A percentile compares a stretch with the other conserved stretches of the same genome.
Evolutionary conservation across 2,113 vertebrate species (phyloP).

Genomic region (Oreochromis spilurus): DNA sequence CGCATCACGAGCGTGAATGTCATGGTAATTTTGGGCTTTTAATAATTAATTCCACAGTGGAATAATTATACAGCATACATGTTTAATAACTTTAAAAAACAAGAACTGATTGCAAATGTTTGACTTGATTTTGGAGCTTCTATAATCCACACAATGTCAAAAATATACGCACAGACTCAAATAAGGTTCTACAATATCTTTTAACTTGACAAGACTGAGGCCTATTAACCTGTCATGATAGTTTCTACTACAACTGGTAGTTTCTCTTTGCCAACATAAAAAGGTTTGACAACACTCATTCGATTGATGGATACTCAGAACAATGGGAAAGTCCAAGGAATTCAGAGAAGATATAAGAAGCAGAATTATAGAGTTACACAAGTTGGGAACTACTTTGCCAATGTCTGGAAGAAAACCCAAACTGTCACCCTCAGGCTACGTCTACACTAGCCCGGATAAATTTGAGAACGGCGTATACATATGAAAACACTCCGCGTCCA

Average conservation of each 20-base stretch:
- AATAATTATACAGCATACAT: neutral
- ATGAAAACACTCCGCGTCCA: neutral
- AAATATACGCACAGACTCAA: neutral
- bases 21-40: neutral
- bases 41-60: neutral
- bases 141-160: accelerated
- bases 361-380: neutral
- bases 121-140: neutral
- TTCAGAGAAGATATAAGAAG: neutral
- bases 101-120: neutral
- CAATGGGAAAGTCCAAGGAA: neutral
- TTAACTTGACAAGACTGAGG: neutral
- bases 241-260: neutral
- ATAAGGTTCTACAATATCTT: neutral
- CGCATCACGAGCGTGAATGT: neutral
- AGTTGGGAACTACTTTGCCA: neutral
- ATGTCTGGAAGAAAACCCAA: neutral
- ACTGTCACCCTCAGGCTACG: neutral
- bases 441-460: accelerated
- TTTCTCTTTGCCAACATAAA: neutral
- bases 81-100: neutral
- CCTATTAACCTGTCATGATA: neutral
- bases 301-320: accelerated
- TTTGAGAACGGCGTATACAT: accelerated
- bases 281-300: neutral